Percentiles rank a stretch among this genome's conserved stretches.
These are phyloP conservation scores for Athalia circularis DNA, from an alignment of 2,888 invertebrate genomes.

Conservation along the genomic window DNA sequence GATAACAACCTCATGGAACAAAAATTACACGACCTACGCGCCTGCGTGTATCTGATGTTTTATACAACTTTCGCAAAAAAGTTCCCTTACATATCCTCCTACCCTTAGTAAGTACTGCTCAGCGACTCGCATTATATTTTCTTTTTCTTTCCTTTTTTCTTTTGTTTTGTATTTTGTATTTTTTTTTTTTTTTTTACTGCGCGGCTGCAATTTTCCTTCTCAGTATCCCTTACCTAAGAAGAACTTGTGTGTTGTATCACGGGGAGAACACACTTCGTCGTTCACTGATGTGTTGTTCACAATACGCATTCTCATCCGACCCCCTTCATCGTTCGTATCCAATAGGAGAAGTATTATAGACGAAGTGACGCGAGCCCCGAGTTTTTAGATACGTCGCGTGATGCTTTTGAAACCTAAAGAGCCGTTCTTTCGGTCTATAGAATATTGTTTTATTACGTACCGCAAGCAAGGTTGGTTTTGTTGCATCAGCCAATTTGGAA, in stretches of 20 bases:
- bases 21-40: too few species aligned
- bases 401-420: not conserved
- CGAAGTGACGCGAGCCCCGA: conserved; percentile 27
- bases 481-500: conserved; percentile 28
- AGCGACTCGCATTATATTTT: not conserved
- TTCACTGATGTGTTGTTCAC: conserved; percentile 14
- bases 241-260: not conserved
- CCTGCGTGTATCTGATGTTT: not conserved
- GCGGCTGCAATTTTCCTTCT: not conserved
- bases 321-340: not conserved
- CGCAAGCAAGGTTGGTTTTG: conserved; percentile 12
- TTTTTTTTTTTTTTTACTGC: not conserved
- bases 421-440: too few species aligned
- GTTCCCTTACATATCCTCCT: not conserved
- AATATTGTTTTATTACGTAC: too few species aligned
- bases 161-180: too few species aligned
- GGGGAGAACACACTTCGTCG: not conserved
- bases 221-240: not conserved
- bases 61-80: not conserved
- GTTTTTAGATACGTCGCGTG: not conserved
- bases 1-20: too few species aligned
- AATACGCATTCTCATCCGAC: not conserved
- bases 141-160: too few species aligned
- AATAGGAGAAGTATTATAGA: too few species aligned
- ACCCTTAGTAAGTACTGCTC: not conserved